Conservation (phyloP, 2,888 invertebrate genomes). For the Epinotia nisella region DNA sequence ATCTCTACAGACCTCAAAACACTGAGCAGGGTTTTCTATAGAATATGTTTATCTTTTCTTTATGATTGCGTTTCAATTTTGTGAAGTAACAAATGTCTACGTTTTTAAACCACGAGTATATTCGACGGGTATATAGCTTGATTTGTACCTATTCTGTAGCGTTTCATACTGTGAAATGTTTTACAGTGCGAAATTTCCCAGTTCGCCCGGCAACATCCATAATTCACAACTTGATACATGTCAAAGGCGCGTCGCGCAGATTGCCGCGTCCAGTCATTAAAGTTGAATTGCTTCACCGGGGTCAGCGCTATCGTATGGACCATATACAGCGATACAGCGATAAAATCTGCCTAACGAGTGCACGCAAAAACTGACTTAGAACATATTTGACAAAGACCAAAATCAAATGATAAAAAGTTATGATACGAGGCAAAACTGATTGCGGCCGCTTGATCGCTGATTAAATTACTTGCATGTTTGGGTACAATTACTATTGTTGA, state of each 20-base stretch:
- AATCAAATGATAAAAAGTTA: constrained; percentile 3
- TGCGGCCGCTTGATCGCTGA: constrained; percentile 12
- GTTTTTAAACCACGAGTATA: neutral
- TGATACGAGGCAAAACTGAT: constrained; percentile 6
- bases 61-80: too few species aligned
- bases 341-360: neutral
- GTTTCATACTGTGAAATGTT: neutral
- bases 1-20: neutral
- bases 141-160: too few species aligned
- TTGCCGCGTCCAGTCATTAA: constrained; percentile 53
- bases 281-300: constrained; percentile 75
- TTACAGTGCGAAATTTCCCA: constrained; percentile 12
- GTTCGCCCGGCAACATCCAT: constrained; percentile 27
- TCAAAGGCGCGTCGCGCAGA: constrained; percentile 30
- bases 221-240: constrained; percentile 40
- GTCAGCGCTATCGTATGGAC: constrained; percentile 69
- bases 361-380: constrained; percentile 11
- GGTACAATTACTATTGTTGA: constrained; percentile 21
- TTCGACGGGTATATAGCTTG: too few species aligned
- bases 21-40: too few species aligned
- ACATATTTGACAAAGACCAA: neutral
- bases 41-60: too few species aligned
- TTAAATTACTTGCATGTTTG: constrained; percentile 33
- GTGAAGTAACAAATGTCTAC: too few species aligned
- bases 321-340: constrained; percentile 7